Conservation (phyloP, 2,888 invertebrate species). For the Griposia aprilina region DNA sequence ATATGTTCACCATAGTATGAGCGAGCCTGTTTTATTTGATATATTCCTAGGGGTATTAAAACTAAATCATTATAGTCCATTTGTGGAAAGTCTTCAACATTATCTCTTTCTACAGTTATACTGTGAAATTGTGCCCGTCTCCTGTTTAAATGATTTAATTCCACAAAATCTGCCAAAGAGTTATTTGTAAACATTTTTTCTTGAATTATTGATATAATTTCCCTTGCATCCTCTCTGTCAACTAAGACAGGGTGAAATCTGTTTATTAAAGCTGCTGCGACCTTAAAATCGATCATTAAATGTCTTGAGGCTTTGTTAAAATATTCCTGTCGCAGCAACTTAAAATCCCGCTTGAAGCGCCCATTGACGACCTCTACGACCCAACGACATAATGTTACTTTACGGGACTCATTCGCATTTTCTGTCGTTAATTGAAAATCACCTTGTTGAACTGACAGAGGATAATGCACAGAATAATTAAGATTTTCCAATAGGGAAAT, state of each 20-base stretch:
- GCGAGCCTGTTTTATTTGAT: constrained; percentile 13
- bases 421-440: too few relatives aligned
- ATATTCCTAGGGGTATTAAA: constrained; percentile 1
- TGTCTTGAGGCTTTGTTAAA: too few relatives aligned
- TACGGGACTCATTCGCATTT: neutral
- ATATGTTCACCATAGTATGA: constrained; percentile 14
- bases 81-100: neutral
- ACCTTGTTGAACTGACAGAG: too few relatives aligned
- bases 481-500: too few relatives aligned
- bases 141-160: neutral
- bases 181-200: constrained; percentile 10
- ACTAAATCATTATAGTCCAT: neutral
- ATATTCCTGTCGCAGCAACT: too few relatives aligned
- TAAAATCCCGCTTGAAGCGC: constrained; percentile 11
- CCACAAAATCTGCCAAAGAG: constrained; percentile 8
- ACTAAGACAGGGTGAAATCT: constrained; percentile 21
- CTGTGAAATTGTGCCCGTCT: constrained; percentile 3
- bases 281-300: constrained; percentile 12
- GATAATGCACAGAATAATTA: too few relatives aligned
- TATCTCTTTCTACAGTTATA: neutral
- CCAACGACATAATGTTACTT: neutral
- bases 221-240: constrained; percentile 33
- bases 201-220: constrained; percentile 10
- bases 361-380: neutral
- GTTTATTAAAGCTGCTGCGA: constrained; percentile 37